These are phyloP conservation scores for Lepidocolaptes lacrymiger DNA, from an alignment of 2,797 vertebrate species.

Conservation along the genomic window DNA sequence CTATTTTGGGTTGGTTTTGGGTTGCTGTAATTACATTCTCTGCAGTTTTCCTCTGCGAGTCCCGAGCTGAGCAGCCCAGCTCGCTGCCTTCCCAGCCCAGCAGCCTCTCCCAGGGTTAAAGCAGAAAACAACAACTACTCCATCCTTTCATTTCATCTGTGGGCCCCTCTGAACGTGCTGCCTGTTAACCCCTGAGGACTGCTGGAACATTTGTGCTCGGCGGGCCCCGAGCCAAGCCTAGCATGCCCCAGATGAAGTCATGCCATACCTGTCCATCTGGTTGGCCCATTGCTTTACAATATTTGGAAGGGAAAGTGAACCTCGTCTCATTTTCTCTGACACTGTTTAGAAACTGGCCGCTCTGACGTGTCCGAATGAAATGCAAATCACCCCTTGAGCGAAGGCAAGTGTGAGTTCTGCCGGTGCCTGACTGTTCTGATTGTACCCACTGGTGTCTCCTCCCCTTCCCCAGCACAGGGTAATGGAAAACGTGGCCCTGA, in stretches of 20 bases:
- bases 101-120: constrained; percentile 59
- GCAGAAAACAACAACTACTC: constrained; percentile 26
- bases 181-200: constrained; percentile 64
- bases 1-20: background rate
- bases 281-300: constrained; percentile 68
- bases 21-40: background rate
- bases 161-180: constrained; percentile 10
- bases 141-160: constrained; percentile 26
- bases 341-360: constrained; percentile 68
- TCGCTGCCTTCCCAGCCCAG: background rate
- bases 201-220: constrained; percentile 43
- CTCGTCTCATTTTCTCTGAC: constrained; percentile 64
- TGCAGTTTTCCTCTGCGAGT: background rate
- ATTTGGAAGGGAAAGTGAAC: constrained; percentile 68
- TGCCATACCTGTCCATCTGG: constrained; percentile 73
- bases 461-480: constrained; percentile 39
- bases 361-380: constrained; percentile 65
- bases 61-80: background rate
- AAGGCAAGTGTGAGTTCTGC: constrained; percentile 40
- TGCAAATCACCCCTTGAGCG: constrained; percentile 52
- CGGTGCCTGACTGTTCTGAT: constrained; percentile 53
- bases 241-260: constrained; percentile 69
- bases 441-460: constrained; percentile 46
- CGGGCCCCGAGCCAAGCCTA: constrained; percentile 59
- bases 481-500: constrained; percentile 66